These are phyloP conservation scores for Limanda limanda DNA, from an alignment of 2,113 vertebrate genomes.

Conservation along the genomic window DNA sequence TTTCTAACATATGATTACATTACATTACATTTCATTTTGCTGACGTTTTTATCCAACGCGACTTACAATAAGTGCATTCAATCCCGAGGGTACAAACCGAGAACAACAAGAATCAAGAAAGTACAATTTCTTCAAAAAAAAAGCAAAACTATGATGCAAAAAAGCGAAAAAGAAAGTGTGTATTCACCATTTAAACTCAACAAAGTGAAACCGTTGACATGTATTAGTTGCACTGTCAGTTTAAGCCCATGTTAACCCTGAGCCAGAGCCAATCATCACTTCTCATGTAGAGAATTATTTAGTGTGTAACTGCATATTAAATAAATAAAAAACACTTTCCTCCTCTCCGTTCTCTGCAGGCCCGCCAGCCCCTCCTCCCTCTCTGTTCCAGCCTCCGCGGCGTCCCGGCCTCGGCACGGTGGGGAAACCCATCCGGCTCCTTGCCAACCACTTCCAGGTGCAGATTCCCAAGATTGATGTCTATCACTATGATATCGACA, in stretches of 20 bases:
- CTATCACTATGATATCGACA: conserved; percentile 99
- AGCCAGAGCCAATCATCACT: too few relatives aligned
- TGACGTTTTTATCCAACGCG: too few relatives aligned
- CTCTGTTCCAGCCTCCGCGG: conserved; percentile 96
- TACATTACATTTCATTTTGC: too few relatives aligned
- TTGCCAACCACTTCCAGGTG: conserved; percentile 99
- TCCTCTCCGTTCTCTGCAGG: conserved; percentile 74
- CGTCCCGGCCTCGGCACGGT: conserved; percentile 97
- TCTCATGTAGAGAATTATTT: too few relatives aligned
- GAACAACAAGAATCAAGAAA: too few relatives aligned
- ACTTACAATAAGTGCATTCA: too few relatives aligned
- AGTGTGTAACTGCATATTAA: too few relatives aligned
- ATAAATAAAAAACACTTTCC: not conserved
- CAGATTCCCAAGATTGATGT: conserved; percentile 99
- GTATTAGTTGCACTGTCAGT: not conserved
- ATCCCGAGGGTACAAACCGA: too few relatives aligned
- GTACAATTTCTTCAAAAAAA: too few relatives aligned
- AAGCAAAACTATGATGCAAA: too few relatives aligned
- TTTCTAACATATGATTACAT: not conserved
- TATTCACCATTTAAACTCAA: not conserved
- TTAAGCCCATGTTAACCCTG: not conserved
- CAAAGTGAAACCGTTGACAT: not conserved
- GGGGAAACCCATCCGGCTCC: conserved; percentile 97
- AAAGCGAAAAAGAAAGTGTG: not conserved
- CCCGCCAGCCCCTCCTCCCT: conserved; percentile 89